Evolutionary conservation across 2,113 vertebrate genomes (phyloP), one percentile per base, ranked within the genome.

Genomic region (Scortum barcoo): DNA sequence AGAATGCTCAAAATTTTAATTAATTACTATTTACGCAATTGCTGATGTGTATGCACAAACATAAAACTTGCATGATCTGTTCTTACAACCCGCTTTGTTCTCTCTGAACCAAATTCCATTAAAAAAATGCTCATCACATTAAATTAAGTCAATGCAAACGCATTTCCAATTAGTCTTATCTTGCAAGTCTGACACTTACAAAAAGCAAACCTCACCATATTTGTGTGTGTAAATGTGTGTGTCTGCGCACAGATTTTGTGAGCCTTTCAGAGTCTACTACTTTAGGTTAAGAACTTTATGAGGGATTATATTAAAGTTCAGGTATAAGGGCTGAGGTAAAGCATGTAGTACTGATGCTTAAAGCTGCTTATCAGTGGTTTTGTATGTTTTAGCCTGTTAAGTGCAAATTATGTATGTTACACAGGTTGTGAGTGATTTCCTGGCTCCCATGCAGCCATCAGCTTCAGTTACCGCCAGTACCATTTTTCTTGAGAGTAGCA

Each of bases 131-230:
- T 87, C 60, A 72, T 69, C 78, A 78, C 19, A 16, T 84, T 84
- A 67, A 85, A 81, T 76, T 46, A 66, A 80, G 82, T 84, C 74
- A 60, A 57, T 46, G 17, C 75, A 77, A 78, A 85, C 75, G 70
- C 17, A 51, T 87, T 90, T 81, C 71, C 53, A 88, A 84, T 90
- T 87, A 90, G 71, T 71, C 76, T 72, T 80, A 75, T 89, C 80
- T 83, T 60, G 57, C 38, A 72, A 69, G 74, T 76, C 72, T 84
- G 75, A 84, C 83, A 67, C 48, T 72, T 69, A 57, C 14, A 80
- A 86, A 82, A 51, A 61, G 17, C 17, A 58, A 72, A 83, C 20
- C 26, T 40, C 33, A 51, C 26, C 14, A 12, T n/a, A 24, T 73
- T 26, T 4, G 24, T 74, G 67, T 53, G 58, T 50, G n/a, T 8